Conservation (phyloP, 2,888 invertebrate species). For the Coremacera marginata region DNA sequence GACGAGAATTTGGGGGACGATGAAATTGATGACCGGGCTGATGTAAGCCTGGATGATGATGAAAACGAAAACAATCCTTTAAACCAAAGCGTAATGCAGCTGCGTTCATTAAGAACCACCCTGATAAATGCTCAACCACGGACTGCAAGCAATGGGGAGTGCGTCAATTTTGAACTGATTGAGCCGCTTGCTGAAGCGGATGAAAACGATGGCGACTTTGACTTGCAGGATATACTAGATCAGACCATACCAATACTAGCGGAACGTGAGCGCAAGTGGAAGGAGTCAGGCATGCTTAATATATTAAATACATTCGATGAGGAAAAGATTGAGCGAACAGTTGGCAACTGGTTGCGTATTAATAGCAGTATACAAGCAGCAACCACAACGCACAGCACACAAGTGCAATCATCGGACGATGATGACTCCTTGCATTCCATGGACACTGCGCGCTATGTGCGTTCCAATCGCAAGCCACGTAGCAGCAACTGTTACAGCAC, state of each 20-base stretch:
- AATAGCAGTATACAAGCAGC: slow-evolving; percentile 46
- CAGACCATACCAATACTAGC: slow-evolving; percentile 60
- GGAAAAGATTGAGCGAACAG: slow-evolving; percentile 59
- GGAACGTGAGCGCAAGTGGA: slow-evolving; percentile 61
- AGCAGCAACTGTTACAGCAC: slow-evolving; percentile 43
- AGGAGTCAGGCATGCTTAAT: slow-evolving; percentile 58
- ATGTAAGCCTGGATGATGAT: neutral
- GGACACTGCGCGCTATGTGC: slow-evolving; percentile 64
- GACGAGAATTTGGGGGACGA: neutral
- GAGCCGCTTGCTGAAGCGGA: neutral
- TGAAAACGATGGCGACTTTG: slow-evolving; percentile 37
- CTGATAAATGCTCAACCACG: neutral
- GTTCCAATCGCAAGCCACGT: slow-evolving; percentile 54
- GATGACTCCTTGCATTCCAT: slow-evolving; percentile 60
- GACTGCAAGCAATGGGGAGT: too few relatives aligned
- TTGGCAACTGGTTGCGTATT: slow-evolving; percentile 61
- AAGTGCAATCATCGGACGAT: neutral
- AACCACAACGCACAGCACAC: neutral
- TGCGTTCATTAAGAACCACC: neutral
- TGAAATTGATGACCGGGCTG: neutral
- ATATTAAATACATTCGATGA: slow-evolving; percentile 62
- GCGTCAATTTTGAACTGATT: too few relatives aligned
- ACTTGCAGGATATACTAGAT: slow-evolving; percentile 54
- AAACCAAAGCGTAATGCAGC: neutral
- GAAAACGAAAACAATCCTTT: neutral